These are phyloP conservation scores for Peucedramus taeniatus DNA, from an alignment of 2,113 vertebrate genomes.

Conservation along the genomic window DNA sequence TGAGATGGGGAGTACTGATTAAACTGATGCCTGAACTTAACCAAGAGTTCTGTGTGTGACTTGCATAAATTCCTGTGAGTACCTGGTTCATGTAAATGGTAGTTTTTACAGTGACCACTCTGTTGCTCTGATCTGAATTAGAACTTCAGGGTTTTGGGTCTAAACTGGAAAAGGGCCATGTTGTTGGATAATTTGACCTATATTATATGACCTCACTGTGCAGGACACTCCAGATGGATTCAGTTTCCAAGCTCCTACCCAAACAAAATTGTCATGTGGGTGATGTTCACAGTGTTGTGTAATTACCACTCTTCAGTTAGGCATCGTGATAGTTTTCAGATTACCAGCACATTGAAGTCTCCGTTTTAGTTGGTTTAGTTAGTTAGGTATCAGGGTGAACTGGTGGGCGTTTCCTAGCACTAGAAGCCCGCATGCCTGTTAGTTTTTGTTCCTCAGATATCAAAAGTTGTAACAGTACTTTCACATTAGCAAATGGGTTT, in stretches of 20 bases:
- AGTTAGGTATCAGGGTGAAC: background rate
- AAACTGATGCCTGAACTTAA: constrained; percentile 20
- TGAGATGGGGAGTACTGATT: background rate
- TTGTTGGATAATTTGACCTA: background rate
- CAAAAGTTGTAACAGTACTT: background rate
- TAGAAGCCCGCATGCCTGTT: background rate
- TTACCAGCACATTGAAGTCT: background rate
- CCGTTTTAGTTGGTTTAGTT: background rate
- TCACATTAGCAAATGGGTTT: background rate
- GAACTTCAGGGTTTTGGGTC: background rate
- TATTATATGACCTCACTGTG: background rate
- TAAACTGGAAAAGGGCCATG: background rate
- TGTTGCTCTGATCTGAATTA: background rate
- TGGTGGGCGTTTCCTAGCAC: background rate
- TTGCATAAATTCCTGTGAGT: background rate
- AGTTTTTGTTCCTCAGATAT: background rate
- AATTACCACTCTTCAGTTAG: background rate
- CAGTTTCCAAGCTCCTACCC: background rate
- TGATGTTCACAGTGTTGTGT: background rate
- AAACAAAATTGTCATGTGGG: background rate
- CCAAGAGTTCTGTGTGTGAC: background rate
- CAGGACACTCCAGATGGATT: background rate
- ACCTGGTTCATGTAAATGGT: background rate
- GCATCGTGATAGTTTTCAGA: background rate
- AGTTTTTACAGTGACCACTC: background rate